A percentile compares a stretch with the other conserved stretches of the same genome.
These are phyloP conservation scores for Xestia rhomboidea DNA, from an alignment of 2,888 invertebrate genomes.

Conservation along the genomic window DNA sequence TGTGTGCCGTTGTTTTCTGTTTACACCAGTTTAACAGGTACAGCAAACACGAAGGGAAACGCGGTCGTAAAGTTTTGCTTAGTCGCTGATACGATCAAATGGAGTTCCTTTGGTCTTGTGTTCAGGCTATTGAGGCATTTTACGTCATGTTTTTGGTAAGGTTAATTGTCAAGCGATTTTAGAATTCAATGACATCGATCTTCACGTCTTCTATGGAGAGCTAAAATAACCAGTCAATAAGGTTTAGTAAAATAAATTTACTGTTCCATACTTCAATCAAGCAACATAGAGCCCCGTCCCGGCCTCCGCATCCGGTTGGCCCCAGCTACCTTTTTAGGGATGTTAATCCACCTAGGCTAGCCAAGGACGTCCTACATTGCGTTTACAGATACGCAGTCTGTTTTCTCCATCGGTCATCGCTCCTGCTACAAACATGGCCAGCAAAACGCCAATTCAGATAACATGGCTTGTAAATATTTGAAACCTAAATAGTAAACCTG, in stretches of 20 bases:
- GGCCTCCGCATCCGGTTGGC: neutral
- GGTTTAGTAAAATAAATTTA: neutral
- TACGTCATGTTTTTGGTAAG: constrained; percentile 10
- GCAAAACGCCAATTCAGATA: neutral
- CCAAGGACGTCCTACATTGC: neutral
- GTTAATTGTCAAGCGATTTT: constrained; percentile 3
- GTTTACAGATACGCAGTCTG: neutral
- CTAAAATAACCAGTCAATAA: neutral
- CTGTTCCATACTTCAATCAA: neutral
- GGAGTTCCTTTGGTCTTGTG: constrained; percentile 32
- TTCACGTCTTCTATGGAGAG: neutral
- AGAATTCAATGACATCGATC: too few relatives aligned
- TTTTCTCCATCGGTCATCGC: neutral
- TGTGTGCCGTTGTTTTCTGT: constrained; percentile 57
- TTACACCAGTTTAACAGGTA: constrained; percentile 49
- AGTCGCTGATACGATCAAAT: constrained; percentile 51
- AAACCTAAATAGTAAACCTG: neutral
- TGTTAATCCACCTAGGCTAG: neutral
- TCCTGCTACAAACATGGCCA: neutral
- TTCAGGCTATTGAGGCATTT: constrained; percentile 16
- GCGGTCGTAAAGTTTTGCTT: constrained; percentile 56
- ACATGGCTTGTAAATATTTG: neutral
- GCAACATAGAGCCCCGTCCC: neutral
- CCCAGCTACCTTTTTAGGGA: neutral
- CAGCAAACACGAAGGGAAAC: constrained; percentile 40